Evolutionary conservation across 1,140 invertebrate species (phyloP).

Genomic region (Drosophila sucinea): DNA sequence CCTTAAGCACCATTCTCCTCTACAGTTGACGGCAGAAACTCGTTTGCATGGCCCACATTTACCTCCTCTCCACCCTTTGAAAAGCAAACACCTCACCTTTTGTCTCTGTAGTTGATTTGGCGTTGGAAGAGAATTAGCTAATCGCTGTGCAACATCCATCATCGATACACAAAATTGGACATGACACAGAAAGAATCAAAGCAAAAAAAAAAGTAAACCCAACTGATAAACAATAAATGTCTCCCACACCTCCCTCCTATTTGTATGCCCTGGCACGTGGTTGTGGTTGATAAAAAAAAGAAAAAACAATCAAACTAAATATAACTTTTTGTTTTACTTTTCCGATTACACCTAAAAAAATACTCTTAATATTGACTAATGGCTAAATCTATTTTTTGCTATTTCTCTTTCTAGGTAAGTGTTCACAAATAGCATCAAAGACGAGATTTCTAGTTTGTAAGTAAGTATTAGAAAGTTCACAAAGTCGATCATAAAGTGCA

Average conservation of each 20-base stretch:
- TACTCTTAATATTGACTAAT: not conserved
- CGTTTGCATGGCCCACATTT: conserved; percentile 10
- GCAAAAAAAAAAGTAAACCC: not conserved
- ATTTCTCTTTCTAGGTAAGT: conserved; percentile 2
- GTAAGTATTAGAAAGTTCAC: too few species aligned
- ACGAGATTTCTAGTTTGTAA: not conserved
- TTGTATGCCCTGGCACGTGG: not conserved
- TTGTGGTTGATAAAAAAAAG: not conserved
- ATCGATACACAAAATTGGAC: conserved; percentile 8
- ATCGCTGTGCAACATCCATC: conserved; percentile 8
- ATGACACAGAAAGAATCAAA: not conserved
- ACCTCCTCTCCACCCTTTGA: not conserved
- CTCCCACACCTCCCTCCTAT: not conserved
- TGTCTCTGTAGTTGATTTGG: conserved; percentile 6
- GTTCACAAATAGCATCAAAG: not conserved
- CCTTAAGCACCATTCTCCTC: not conserved
- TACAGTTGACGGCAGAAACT: conserved; percentile 10
- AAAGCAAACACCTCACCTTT: conserved; percentile 10
- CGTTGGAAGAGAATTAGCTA: conserved; percentile 7
- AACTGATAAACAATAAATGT: conserved; percentile 5
- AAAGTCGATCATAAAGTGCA: too few species aligned
- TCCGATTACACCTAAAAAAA: not conserved
- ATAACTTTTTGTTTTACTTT: not conserved
- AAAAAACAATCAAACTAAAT: not conserved
- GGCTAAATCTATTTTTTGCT: not conserved